Evolutionary conservation across 1,140 invertebrate species (phyloP), one percentile per base, ranked within the genome.

Genomic region (Drosophila lini): DNA sequence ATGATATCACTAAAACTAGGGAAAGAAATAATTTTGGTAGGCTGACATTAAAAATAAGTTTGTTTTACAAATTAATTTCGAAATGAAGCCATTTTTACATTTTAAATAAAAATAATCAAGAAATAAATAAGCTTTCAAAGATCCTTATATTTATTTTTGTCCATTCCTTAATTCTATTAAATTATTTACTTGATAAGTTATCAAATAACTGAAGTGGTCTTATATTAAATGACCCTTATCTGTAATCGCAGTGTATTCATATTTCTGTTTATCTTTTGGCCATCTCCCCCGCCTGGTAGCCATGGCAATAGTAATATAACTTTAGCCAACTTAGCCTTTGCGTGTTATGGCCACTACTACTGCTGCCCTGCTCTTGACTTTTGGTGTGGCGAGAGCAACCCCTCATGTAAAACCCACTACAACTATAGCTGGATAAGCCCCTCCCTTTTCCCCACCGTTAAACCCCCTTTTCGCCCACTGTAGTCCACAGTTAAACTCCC

Each of bases 311-410:
- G 65, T 55, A 45, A 69, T 80, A 74, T 38, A 67, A 68, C 22
- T 73, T 78, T 58, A 36, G 64, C 56, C 44, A 38, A 67, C 57
- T 80, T 61, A 15, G 45, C 62, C 47, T 40, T 65, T 81, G 82
- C 82, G 74, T 86, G 79, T n/a, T 75, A 34, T 68, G 50, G 69
- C 50, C 48, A 48, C 59, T 16, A 50, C 9, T 42, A 31, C 56
- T 16, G 8, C 9, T 31, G 47, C 47, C 60, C 52, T 84, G 74
- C 81, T 63, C 74, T 86, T 86, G 78, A 86, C 71, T 80, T 78
- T 57, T 60, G 48, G 34, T 61, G 57, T 53, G 52, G 50, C 64
- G 31, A 31, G 36, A 36, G 22, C 56, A 44, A 48, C 15, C 16
- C 53, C 25, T 9, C 45, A 58, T 22, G 10, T 47, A 10, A n/a